Evolutionary conservation across 2,113 vertebrate species (phyloP).

Genomic region (Ameiurus melas): DNA sequence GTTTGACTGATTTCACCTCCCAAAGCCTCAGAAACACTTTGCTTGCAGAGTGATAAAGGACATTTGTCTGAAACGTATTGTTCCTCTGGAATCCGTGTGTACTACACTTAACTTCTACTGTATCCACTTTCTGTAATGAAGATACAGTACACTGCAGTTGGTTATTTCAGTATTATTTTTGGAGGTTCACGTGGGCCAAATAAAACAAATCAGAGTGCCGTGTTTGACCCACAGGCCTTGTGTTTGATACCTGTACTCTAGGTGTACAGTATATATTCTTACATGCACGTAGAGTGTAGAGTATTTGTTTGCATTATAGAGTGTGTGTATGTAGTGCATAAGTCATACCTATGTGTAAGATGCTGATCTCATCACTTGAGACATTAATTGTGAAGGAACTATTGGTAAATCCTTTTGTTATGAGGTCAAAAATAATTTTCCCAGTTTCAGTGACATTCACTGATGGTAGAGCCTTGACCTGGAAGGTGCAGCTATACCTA

Average conservation of each 20-base stretch:
- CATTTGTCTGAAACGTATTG: background rate
- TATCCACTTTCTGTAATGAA: background rate
- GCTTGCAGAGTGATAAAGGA: background rate
- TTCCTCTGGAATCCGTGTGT: background rate
- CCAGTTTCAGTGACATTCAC: conserved; percentile 27
- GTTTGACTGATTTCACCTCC: background rate
- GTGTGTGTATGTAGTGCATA: background rate
- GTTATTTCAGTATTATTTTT: background rate
- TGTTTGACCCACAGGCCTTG: background rate
- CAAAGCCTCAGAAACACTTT: background rate
- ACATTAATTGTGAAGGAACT: conserved; percentile 52
- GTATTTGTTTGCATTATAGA: background rate
- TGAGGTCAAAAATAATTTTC: conserved; percentile 40
- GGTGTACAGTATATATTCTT: background rate
- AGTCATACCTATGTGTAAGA: conserved; percentile 62
- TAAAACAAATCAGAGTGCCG: background rate
- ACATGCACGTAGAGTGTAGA: background rate
- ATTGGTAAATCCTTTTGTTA: conserved; percentile 54
- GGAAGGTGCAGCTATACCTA: conserved; percentile 67
- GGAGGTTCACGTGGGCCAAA: background rate
- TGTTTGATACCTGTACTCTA: background rate
- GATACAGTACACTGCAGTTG: background rate
- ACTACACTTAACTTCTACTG: background rate
- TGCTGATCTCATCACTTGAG: conserved; percentile 36
- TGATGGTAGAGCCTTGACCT: conserved; percentile 53